Percentiles rank a stretch among this genome's conserved stretches.
phyloP scores from a whole-genome alignment of 2,888 invertebrate species.

The Gastracanthus pulcherrimus region DNA sequence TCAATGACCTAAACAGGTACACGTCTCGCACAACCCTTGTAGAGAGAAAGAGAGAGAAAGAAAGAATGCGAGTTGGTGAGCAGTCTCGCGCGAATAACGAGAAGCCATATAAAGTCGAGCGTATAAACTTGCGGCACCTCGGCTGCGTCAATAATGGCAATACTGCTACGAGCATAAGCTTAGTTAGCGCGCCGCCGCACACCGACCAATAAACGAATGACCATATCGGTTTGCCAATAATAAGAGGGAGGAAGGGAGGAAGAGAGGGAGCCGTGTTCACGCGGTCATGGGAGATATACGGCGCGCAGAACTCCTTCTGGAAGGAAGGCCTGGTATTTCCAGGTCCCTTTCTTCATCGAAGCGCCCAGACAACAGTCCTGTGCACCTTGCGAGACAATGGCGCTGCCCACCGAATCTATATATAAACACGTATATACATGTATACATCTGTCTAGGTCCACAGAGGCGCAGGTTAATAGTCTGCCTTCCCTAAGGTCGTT shows the following conservation, averaged over 20 bases:
- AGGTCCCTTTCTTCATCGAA: neutral
- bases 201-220: slow-evolving; percentile 28
- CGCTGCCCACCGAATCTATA: too few species aligned
- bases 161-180: neutral
- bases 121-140: neutral
- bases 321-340: slow-evolving; percentile 18
- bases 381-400: neutral
- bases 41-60: too few species aligned
- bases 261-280: too few species aligned
- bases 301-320: too few species aligned
- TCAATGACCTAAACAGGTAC: neutral
- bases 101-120: neutral
- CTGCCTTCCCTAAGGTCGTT: slow-evolving; percentile 16
- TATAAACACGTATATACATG: too few species aligned
- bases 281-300: neutral
- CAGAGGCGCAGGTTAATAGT: too few species aligned
- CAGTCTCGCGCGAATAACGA: neutral
- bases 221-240: slow-evolving; percentile 9
- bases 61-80: too few species aligned
- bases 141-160: too few species aligned
- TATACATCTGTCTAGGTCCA: too few species aligned
- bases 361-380: neutral
- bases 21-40: neutral
- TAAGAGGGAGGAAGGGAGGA: neutral
- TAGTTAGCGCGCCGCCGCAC: neutral